Base-by-base conservation (phyloP, 2,888 invertebrate species). In the Cenopis cana region DNA sequence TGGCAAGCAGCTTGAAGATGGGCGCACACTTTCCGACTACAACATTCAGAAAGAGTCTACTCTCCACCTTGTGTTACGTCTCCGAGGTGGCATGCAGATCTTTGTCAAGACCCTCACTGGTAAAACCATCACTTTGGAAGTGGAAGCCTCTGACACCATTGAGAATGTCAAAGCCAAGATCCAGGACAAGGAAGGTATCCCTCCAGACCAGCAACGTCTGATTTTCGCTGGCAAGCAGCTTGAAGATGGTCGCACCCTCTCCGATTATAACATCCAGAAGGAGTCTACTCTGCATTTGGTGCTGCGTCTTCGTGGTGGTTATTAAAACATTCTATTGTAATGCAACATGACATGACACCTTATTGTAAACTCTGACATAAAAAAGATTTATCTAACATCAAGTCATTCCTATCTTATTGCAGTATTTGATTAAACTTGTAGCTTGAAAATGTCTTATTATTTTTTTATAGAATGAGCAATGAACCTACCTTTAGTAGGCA, bases 221-320 rank as follows among this genome's bases (percentile, higher is more conserved):
- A 73, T 73, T 24, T 73, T 73, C n/a, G 73, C 73, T 38, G 73
- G 73, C 14, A 73, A 73, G 49, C 73, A 73, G 54, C 46, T 73
- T 0, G 73, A 73, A 49, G 73, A 73, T 54, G 73, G 73, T 6
- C 73, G 73, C 38, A 73, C 73, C 10, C 56, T 73, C 0, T 73
- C 73, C 0, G 73, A 73, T 49, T 73, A 73, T n/a, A 73, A 73
- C 50, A 73, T 73, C 9, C 73, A 73, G 20, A 73, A 73, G 17
- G 73, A 73, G 3, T 69, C 73, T 12, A 69, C 73, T 0, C 20
- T 70, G 6, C 73, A 73, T 41, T 59, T 73, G 17, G 68, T 68
- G 8, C 61, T 68, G 41, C 74, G 74, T 29, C 74, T 74, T 5
- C 66, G 74, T 11, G 74, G 74, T 52, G 73, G 73, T 50, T 24